phyloP scores from a whole-genome alignment of 1,140 invertebrate genomes.

The Augochlora pura region DNA sequence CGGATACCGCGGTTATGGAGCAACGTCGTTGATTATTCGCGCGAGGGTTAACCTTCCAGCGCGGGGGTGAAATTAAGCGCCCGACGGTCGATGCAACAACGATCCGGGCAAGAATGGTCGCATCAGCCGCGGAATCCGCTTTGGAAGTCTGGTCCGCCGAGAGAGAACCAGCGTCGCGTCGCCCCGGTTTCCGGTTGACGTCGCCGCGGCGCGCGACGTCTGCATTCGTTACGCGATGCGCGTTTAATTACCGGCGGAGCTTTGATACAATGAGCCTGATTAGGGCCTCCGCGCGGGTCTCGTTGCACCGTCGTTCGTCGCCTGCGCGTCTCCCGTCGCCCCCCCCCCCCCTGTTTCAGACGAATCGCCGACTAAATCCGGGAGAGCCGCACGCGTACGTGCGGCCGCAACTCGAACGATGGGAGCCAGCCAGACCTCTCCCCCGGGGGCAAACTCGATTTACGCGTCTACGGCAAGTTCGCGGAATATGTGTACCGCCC shows the following conservation, averaged over 20 bases:
- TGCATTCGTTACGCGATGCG: neutral
- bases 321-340: neutral
- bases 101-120: too few species aligned
- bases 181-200: neutral
- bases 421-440: neutral
- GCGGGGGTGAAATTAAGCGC: neutral
- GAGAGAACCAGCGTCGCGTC: too few species aligned
- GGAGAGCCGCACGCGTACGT: neutral
- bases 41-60: neutral
- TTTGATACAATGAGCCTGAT: conserved; percentile 35
- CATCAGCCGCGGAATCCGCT: neutral
- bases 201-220: neutral
- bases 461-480: conserved; percentile 23
- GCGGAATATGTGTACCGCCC: conserved; percentile 1
- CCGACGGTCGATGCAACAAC: too few species aligned
- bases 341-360: conserved; percentile 15
- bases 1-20: too few species aligned
- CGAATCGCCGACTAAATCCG: conserved; percentile 18
- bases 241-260: conserved; percentile 18
- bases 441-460: conserved; percentile 14
- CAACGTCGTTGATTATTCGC: too few species aligned
- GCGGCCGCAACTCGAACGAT: neutral
- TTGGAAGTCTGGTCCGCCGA: neutral
- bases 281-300: neutral
- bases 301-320: too few species aligned